Conservation (phyloP, 2,888 invertebrate genomes). For the Andrena bicolor region DNA sequence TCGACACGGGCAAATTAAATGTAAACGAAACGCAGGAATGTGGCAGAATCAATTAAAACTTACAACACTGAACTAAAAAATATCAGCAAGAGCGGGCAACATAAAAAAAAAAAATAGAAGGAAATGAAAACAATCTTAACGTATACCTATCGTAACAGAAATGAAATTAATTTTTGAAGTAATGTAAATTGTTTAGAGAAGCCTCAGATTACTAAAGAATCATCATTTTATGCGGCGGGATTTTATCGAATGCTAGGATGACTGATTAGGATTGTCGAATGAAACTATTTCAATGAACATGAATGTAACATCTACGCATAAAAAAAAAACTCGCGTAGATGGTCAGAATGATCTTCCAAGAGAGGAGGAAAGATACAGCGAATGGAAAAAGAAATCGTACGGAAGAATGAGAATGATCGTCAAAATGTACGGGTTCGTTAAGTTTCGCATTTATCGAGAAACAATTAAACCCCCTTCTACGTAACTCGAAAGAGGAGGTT, state of each 20-base stretch:
- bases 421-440: conserved; percentile 67
- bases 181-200: conserved; percentile 66
- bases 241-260: conserved; percentile 57
- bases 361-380: background rate
- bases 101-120: conserved; percentile 72
- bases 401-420: conserved; percentile 18
- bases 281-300: conserved; percentile 29
- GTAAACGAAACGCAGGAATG: conserved; percentile 73
- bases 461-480: conserved; percentile 64
- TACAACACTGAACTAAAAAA: conserved; percentile 76
- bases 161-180: conserved; percentile 52
- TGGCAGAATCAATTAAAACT: conserved; percentile 77
- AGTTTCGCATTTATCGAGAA: conserved; percentile 31
- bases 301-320: background rate
- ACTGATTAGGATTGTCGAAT: conserved; percentile 12
- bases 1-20: conserved; percentile 58
- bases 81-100: conserved; percentile 80
- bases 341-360: background rate
- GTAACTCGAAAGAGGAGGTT: conserved; percentile 69
- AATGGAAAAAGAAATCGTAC: background rate
- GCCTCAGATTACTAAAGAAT: conserved; percentile 86
- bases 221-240: conserved; percentile 80
- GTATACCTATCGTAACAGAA: conserved; percentile 54
- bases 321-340: background rate
- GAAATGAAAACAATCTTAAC: conserved; percentile 63